phyloP scores from a whole-genome alignment of 2,888 invertebrate species.

The Syrista parreyssii region DNA sequence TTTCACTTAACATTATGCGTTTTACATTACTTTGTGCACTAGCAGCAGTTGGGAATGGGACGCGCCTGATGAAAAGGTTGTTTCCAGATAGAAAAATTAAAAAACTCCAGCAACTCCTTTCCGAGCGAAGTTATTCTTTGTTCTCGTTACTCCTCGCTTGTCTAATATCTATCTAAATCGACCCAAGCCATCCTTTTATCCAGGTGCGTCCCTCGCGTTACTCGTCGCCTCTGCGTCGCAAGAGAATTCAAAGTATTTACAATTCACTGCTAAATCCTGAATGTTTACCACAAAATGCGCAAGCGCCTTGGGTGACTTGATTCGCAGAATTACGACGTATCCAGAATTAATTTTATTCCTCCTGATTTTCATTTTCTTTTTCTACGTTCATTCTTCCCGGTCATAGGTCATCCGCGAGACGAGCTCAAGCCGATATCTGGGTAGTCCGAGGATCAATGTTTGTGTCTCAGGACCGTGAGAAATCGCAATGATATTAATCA shows the following conservation, averaged over 20 bases:
- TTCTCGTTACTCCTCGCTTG: background rate
- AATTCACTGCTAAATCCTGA: slow-evolving; percentile 41
- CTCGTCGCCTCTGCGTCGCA: slow-evolving; percentile 4
- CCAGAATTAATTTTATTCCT: no score
- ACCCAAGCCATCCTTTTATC: no score
- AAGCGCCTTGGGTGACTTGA: no score
- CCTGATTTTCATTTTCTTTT: background rate
- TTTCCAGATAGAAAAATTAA: background rate
- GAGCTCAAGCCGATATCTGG: no score
- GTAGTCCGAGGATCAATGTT: no score
- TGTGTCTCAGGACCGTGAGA: slow-evolving; percentile 19
- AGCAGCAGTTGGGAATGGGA: slow-evolving; percentile 42
- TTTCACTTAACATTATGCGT: slow-evolving; percentile 20
- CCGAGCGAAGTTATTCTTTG: no score
- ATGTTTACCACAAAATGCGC: slow-evolving; percentile 37
- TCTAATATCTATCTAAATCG: background rate
- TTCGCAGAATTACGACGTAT: no score
- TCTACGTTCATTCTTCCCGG: background rate
- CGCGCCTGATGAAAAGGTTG: slow-evolving; percentile 17
- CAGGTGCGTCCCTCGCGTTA: background rate
- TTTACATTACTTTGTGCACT: slow-evolving; percentile 47
- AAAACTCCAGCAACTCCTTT: no score
- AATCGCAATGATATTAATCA: slow-evolving; percentile 58
- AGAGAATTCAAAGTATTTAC: slow-evolving; percentile 14
- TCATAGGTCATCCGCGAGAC: no score